phyloP scores from a whole-genome alignment of 2,797 vertebrate genomes.

The Phrynocephalus guinanensis region DNA sequence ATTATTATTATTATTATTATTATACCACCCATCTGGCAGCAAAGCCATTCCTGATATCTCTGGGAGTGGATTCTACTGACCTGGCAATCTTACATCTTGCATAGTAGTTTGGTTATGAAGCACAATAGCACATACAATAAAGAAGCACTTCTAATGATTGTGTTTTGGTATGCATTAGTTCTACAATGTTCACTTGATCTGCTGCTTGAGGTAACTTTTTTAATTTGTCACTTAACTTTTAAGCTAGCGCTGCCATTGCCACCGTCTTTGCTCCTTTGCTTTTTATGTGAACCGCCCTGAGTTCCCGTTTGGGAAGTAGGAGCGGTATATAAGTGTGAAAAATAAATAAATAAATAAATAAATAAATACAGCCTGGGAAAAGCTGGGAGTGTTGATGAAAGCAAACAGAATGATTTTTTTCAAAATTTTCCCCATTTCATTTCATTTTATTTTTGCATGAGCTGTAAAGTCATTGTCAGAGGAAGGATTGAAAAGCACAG shows the following conservation, averaged over 20 bases:
- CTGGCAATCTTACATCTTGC: background rate
- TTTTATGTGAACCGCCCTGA: too few relatives aligned
- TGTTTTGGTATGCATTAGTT: background rate
- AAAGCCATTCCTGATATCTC: too few relatives aligned
- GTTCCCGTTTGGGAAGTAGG: too few relatives aligned
- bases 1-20: too few relatives aligned
- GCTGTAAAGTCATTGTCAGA: background rate
- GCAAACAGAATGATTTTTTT: slow-evolving; percentile 9
- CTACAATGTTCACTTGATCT: background rate
- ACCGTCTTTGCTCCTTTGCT: too few relatives aligned
- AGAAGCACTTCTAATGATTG: background rate
- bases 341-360: too few relatives aligned
- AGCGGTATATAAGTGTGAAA: too few relatives aligned
- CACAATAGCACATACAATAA: background rate
- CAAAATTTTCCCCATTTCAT: too few relatives aligned
- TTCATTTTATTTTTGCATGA: background rate
- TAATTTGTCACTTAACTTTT: background rate
- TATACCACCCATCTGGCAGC: too few relatives aligned
- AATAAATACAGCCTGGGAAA: background rate
- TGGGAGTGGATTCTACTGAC: too few relatives aligned
- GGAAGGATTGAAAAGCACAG: slow-evolving; percentile 19
- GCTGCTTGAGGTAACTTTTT: background rate
- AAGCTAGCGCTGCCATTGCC: background rate
- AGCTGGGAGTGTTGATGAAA: background rate
- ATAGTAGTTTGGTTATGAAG: background rate